A percentile compares a stretch with the other conserved stretches of the same genome.
Evolutionary conservation across 2,797 vertebrate genomes (phyloP).

Genomic region (Anabacerthia variegaticeps): DNA sequence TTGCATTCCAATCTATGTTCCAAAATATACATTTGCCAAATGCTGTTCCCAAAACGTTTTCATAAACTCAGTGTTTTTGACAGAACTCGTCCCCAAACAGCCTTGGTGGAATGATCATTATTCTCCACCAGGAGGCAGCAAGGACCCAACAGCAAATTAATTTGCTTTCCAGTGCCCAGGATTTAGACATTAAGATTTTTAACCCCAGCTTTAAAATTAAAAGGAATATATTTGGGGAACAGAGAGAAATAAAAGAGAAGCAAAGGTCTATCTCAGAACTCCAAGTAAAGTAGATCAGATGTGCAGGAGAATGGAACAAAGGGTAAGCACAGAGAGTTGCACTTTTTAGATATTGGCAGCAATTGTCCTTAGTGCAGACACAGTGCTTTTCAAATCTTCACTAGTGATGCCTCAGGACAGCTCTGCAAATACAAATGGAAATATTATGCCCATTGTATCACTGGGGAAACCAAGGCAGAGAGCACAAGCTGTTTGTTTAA

Average conservation of each 20-base stretch:
- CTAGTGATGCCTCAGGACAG: neutral
- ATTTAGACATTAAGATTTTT: neutral
- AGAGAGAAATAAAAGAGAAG: neutral
- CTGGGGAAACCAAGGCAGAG: neutral
- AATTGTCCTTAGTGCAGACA: neutral
- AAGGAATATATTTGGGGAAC: neutral
- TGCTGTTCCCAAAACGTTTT: neutral
- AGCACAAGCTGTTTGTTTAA: neutral
- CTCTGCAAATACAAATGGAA: neutral
- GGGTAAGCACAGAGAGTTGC: neutral
- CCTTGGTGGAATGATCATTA: neutral
- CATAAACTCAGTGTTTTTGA: neutral
- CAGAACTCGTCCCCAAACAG: neutral
- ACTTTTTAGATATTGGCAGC: neutral
- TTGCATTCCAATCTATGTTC: neutral
- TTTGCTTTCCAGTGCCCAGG: neutral
- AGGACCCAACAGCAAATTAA: neutral
- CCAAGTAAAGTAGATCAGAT: neutral
- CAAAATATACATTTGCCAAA: neutral
- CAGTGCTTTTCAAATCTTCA: neutral
- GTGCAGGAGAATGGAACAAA: neutral
- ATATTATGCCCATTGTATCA: neutral
- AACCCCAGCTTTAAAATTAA: neutral
- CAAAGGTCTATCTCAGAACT: neutral
- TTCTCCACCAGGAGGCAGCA: slow-evolving; percentile 68